Conservation (phyloP, 37 sponge, comb jelly and placozoan genomes). For the Mnemiopsis leidyi region DNA sequence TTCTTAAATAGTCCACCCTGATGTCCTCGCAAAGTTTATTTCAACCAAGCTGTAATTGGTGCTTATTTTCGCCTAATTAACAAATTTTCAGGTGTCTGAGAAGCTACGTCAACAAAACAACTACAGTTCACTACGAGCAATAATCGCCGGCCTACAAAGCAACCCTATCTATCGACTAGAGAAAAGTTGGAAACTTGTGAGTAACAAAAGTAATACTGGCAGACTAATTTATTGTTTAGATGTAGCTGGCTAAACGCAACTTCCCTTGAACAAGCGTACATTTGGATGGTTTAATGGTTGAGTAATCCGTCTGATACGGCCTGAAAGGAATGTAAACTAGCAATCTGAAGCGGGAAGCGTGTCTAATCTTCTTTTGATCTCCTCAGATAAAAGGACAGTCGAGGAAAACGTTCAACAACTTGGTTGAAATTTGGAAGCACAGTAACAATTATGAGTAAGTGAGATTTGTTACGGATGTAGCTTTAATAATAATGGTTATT, state of each 20-base stretch:
- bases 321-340: no score
- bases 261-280: not conserved
- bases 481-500: no score
- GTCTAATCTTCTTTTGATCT: not conserved
- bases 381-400: slow-evolving; percentile 49
- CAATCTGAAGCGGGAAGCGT: not conserved
- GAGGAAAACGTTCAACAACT: slow-evolving; percentile 5
- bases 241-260: no score
- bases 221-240: no score
- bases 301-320: no score
- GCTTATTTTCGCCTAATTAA: no score
- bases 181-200: slow-evolving; percentile 48
- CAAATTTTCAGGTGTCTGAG: not conserved
- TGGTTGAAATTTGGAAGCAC: slow-evolving; percentile 41
- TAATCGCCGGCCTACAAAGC: slow-evolving; percentile 27
- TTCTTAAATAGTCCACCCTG: no score
- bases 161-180: slow-evolving; percentile 52
- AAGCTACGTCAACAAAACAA: slow-evolving; percentile 4
- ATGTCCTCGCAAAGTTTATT: no score
- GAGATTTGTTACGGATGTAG: no score
- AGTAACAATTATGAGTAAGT: slow-evolving; percentile 49
- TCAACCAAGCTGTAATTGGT: no score
- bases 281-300: no score
- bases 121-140: slow-evolving; percentile 36
- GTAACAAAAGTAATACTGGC: no score